Evolutionary conservation across 2,797 vertebrate species (phyloP).

Genomic region (Tragopan temminckii): DNA sequence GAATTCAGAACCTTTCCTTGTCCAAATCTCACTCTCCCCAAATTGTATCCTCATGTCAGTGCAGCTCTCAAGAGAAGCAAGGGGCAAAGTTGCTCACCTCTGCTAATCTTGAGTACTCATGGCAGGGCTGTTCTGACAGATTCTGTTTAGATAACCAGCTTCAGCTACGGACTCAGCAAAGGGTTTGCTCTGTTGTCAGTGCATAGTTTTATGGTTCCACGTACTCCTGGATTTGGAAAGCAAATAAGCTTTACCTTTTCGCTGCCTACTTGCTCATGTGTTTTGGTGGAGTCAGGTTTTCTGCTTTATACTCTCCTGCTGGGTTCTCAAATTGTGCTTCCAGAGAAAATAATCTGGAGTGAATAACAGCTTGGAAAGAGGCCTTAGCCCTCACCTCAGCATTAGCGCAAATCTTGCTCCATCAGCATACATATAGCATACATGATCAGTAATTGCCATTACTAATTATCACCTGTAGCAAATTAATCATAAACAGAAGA

Average conservation of each 20-base stretch:
- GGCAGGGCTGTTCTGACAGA: background rate
- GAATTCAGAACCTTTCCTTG: background rate
- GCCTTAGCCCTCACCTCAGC: background rate
- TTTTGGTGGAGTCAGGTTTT: constrained; percentile 16
- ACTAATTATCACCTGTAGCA: background rate
- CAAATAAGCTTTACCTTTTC: constrained; percentile 51
- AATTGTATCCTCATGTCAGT: background rate
- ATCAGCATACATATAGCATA: background rate
- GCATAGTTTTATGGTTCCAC: constrained; percentile 33
- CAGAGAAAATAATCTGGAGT: constrained; percentile 27
- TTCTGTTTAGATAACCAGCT: constrained; percentile 34
- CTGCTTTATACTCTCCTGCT: constrained; percentile 21
- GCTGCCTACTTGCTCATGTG: background rate
- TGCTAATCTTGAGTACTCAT: constrained; percentile 41
- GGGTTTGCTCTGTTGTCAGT: constrained; percentile 9
- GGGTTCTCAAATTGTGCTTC: constrained; percentile 19
- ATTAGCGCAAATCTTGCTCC: background rate
- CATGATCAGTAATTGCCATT: background rate
- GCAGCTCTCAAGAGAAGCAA: background rate
- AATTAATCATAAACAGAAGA: background rate
- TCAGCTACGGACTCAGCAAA: constrained; percentile 41
- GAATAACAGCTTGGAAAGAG: background rate
- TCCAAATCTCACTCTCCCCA: constrained; percentile 7
- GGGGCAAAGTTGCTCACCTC: constrained; percentile 62
- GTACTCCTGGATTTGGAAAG: constrained; percentile 57